Percentiles rank a stretch among this genome's conserved stretches.
These are phyloP conservation scores for Seira sanloemensis DNA, from an alignment of 2,888 invertebrate species.

Conservation along the genomic window DNA sequence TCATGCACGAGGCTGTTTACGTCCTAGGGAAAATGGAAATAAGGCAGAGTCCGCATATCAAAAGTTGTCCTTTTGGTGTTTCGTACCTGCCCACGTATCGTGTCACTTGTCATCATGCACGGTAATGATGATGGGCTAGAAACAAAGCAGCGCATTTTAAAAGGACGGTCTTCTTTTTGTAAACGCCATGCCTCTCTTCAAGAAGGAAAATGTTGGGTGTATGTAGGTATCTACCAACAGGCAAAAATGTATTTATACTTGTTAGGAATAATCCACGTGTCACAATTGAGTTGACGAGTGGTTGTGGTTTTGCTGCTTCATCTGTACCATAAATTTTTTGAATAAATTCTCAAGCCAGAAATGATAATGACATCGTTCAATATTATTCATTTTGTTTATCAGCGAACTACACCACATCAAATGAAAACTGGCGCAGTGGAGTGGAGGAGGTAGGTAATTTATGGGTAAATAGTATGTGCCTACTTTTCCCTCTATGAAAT, in stretches of 20 bases:
- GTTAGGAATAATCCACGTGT: conserved; percentile 47
- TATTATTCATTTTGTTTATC: neutral
- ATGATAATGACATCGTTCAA: conserved; percentile 53
- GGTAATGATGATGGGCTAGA: neutral
- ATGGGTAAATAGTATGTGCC: neutral
- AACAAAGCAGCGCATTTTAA: neutral
- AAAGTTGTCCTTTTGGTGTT: neutral
- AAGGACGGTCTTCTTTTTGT: neutral
- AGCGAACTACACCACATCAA: neutral
- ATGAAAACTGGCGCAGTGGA: neutral
- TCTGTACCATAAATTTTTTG: no score
- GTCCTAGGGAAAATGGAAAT: no score
- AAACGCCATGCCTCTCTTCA: neutral
- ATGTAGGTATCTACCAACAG: neutral
- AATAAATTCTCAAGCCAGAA: neutral
- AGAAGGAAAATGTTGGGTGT: neutral
- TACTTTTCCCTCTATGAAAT: neutral
- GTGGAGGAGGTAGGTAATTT: neutral
- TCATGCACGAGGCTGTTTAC: neutral
- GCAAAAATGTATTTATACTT: neutral
- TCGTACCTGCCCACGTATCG: neutral
- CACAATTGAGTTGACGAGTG: conserved; percentile 50
- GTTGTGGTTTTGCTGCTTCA: conserved; percentile 48
- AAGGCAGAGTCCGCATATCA: no score
- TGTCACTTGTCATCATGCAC: neutral